Conservation (phyloP, 2,113 vertebrate genomes). For the Mormyrus iriodes region DNA sequence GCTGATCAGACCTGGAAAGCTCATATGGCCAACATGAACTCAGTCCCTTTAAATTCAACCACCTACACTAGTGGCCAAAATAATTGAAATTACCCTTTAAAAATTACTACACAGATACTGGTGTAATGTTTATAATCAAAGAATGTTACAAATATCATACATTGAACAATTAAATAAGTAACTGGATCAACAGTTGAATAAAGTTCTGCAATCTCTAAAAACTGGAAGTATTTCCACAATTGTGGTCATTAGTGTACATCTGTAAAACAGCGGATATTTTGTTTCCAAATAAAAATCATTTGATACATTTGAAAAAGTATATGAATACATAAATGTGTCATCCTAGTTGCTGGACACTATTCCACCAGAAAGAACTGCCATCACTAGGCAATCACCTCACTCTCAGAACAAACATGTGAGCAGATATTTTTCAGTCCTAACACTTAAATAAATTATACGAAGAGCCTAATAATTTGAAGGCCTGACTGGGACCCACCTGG, state of each 20-base stretch:
- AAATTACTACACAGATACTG: too few relatives aligned
- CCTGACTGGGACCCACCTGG: slow-evolving; percentile 62
- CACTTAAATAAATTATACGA: neutral
- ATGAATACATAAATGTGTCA: neutral
- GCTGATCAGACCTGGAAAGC: neutral
- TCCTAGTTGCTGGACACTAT: neutral
- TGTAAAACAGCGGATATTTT: neutral
- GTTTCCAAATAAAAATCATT: neutral
- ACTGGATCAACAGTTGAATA: neutral
- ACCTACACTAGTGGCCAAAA: neutral
- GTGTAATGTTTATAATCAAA: neutral
- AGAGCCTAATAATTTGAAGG: neutral
- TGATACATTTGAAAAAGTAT: neutral
- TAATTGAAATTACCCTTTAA: neutral
- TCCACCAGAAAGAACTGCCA: neutral
- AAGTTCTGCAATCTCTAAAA: too few relatives aligned
- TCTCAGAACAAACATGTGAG: neutral
- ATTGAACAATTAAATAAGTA: neutral
- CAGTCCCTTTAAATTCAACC: neutral
- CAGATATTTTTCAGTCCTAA: neutral
- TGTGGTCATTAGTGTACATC: neutral
- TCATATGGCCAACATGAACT: neutral
- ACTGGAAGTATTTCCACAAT: neutral
- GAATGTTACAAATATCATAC: neutral
- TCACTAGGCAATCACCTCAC: neutral